Evolutionary conservation across 2,113 vertebrate species (phyloP), one percentile per base, ranked within the genome.

Genomic region (Platycercus adscitus): DNA sequence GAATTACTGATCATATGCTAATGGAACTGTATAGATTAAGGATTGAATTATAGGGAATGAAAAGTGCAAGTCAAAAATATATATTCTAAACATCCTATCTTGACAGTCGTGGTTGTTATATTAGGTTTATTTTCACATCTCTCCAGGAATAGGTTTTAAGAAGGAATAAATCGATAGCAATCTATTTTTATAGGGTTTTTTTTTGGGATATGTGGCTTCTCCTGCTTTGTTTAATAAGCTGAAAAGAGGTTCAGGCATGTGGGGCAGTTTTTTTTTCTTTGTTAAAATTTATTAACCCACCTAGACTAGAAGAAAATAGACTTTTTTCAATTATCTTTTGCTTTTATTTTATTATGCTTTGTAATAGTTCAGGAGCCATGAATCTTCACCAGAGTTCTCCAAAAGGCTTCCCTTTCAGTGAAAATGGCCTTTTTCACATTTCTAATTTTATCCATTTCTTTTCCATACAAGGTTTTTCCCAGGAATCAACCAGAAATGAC

Each of bases 171-270:
- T 98, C 98, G 97, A 97, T 98, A 97, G 70, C 91, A 93, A 97
- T 98, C 95, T 98, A 96, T 97, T 97, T 97, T 97, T 96, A 95
- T 97, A 87, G 96, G 95, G 16, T 10, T 46, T 97, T 98, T 95
- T 97, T 98, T 98, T 97, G 17, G 93, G 94, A 95, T 73, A 41
- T 96, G 85, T 95, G 76, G 70, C 90, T 96, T 97, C 92, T 96
- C 65, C 91, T 97, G 65, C 94, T 97, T 97, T 97, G 91, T 98
- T 97, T 95, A 95, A 97, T 68, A 96, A 93, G 88, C 92, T 91
- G 65, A 97, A 94, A 80, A 93, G 71, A 95, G 61, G 33, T 60
- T 89, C 69, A 91, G 89, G 79, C 82, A 94, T 94, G 95, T 91
- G 92, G 78, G 75, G 33, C 76, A 96, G 76, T 86, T 86, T 29